These are phyloP conservation scores for Phoenicopterus ruber DNA, from an alignment of 2,113 vertebrate genomes.

Conservation along the genomic window DNA sequence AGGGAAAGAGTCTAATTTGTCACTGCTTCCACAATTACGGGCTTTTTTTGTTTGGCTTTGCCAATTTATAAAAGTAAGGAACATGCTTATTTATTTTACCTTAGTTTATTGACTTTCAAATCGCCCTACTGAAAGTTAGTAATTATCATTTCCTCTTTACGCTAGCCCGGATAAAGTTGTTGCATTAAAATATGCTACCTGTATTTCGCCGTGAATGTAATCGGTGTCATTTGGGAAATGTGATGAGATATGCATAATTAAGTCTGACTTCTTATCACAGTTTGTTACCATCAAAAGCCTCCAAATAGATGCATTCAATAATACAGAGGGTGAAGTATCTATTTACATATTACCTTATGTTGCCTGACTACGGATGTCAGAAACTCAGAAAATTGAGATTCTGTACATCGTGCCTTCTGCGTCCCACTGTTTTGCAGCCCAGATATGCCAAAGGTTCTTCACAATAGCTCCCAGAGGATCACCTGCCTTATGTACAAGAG, in stretches of 20 bases:
- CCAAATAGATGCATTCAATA: constrained; percentile 44
- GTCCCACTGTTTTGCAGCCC: neutral
- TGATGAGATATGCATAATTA: constrained; percentile 71
- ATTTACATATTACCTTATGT: constrained; percentile 50
- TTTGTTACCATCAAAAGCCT: constrained; percentile 64
- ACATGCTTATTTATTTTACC: constrained; percentile 10
- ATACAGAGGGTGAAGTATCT: neutral
- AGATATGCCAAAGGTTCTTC: neutral
- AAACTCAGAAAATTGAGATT: neutral
- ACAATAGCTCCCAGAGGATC: neutral
- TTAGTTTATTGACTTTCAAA: constrained; percentile 52
- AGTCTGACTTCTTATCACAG: constrained; percentile 59
- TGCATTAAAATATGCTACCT: constrained; percentile 52
- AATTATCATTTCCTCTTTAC: constrained; percentile 43
- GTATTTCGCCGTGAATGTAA: constrained; percentile 46
- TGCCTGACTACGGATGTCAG: constrained; percentile 20
- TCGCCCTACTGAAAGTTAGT: neutral
- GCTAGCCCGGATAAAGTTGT: constrained; percentile 4
- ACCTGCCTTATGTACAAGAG: neutral
- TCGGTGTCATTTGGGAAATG: constrained; percentile 62
- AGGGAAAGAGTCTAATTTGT: neutral
- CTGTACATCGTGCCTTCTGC: neutral
- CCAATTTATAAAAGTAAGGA: neutral
- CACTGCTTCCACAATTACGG: neutral
- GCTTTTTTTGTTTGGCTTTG: neutral